Conservation (phyloP, 2,113 vertebrate species). For the Vireo altiloquus region DNA sequence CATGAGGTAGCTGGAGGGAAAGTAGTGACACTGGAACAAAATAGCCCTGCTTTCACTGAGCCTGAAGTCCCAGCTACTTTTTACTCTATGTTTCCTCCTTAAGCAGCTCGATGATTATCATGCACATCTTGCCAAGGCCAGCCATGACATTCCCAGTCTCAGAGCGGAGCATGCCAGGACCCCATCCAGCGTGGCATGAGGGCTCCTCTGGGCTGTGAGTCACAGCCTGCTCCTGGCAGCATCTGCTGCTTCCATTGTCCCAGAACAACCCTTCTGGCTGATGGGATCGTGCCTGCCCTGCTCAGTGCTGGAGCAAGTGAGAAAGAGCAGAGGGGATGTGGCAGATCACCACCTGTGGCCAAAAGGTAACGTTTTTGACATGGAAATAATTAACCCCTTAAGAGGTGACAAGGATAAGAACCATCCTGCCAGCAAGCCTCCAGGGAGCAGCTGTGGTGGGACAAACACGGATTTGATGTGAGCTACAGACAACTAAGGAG, state of each 20-base stretch:
- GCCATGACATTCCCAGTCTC: background rate
- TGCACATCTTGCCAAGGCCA: background rate
- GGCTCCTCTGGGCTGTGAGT: background rate
- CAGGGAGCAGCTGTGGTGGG: background rate
- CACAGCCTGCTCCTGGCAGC: background rate
- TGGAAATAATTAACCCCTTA: background rate
- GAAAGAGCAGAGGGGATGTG: background rate
- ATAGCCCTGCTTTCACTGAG: background rate
- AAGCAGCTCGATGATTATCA: background rate
- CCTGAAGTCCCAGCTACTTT: background rate
- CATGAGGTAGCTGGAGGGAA: background rate
- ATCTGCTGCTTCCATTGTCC: background rate
- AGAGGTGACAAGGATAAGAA: background rate
- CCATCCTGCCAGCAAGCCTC: accelerated
- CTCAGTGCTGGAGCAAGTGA: accelerated
- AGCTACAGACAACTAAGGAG: background rate
- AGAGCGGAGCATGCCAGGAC: background rate
- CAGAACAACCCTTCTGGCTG: background rate
- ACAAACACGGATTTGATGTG: background rate
- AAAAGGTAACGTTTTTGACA: background rate
- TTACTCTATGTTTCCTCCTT: background rate
- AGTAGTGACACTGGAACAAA: background rate
- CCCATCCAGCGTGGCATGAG: background rate
- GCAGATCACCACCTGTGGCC: background rate
- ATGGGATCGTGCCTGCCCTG: background rate